phyloP scores from a whole-genome alignment of 2,888 invertebrate species.

The Drosophila aldrichi region DNA sequence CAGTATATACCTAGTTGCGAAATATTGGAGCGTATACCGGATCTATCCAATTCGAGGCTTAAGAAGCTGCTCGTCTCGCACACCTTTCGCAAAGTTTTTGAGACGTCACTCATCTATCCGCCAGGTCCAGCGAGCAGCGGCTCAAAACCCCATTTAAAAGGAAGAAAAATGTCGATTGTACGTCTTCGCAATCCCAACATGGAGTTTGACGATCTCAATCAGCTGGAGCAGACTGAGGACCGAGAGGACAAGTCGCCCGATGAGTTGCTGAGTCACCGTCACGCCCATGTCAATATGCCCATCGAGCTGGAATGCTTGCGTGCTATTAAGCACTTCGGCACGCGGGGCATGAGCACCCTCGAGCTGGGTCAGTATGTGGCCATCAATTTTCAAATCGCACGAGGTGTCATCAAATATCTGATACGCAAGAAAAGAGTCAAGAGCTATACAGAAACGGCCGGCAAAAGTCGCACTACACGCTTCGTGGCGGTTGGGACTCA shows the following conservation, averaged over 20 bases:
- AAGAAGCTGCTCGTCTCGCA: slow-evolving; percentile 82
- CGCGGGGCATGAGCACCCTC: slow-evolving; percentile 86
- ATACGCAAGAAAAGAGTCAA: slow-evolving; percentile 84
- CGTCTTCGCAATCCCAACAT: slow-evolving; percentile 87
- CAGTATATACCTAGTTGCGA: slow-evolving; percentile 40
- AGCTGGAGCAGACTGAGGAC: slow-evolving; percentile 70
- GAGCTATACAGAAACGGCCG: slow-evolving; percentile 86
- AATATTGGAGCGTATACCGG: slow-evolving; percentile 41
- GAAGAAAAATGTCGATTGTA: slow-evolving; percentile 86
- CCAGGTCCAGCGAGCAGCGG: slow-evolving; percentile 1
- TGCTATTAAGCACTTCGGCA: slow-evolving; percentile 86
- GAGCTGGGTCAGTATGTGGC: slow-evolving; percentile 85
- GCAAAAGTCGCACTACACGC: slow-evolving; percentile 86
- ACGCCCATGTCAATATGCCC: slow-evolving; percentile 83
- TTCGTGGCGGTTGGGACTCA: slow-evolving; percentile 75
- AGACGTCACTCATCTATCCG: slow-evolving; percentile 80
- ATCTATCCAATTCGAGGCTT: slow-evolving; percentile 52
- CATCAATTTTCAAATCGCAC: slow-evolving; percentile 85
- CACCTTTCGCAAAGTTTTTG: slow-evolving; percentile 87
- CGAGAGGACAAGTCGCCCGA: slow-evolving; percentile 86
- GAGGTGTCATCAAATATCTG: slow-evolving; percentile 86
- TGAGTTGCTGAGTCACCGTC: slow-evolving; percentile 72
- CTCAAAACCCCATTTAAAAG: slow-evolving; percentile 49
- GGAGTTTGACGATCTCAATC: slow-evolving; percentile 86
- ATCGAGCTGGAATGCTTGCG: slow-evolving; percentile 86